Percentiles rank a stretch among this genome's conserved stretches.
Conservation (phyloP, 2,797 vertebrate genomes). For the Xiphorhynchus erythropygius region DNA sequence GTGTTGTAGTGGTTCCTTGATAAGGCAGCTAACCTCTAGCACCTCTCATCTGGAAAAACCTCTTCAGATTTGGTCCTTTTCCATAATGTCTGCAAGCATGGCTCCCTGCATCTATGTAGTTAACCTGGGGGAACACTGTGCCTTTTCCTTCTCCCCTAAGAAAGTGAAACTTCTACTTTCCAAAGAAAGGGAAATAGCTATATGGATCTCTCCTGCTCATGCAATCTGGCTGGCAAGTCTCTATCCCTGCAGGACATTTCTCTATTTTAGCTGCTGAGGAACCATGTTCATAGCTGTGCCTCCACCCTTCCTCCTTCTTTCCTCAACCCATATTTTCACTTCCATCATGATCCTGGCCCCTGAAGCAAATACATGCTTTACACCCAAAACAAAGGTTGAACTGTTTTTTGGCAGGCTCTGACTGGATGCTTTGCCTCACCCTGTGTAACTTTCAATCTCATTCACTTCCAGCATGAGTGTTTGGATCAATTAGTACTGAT, state of each 20-base stretch:
- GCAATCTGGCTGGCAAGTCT: background rate
- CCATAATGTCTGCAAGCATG: background rate
- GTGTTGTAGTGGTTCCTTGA: background rate
- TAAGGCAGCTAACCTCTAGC: background rate
- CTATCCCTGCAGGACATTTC: background rate
- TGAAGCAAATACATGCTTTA: background rate
- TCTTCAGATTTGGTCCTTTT: background rate
- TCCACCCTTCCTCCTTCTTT: background rate
- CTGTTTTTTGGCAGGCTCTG: background rate
- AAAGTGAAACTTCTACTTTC: background rate
- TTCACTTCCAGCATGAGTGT: background rate
- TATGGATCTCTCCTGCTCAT: background rate
- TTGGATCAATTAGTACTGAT: constrained; percentile 44
- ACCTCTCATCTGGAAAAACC: background rate
- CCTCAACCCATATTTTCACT: background rate
- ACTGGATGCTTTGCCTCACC: background rate
- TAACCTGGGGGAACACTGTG: background rate
- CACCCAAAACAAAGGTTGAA: background rate
- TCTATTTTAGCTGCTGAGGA: background rate
- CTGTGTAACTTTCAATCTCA: background rate
- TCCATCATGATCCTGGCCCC: background rate
- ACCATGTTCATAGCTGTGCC: background rate
- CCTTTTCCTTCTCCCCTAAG: background rate
- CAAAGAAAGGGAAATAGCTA: background rate
- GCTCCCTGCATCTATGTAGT: background rate